Evolutionary conservation across 2,113 vertebrate genomes (phyloP).

Genomic region (Falco punctatus): DNA sequence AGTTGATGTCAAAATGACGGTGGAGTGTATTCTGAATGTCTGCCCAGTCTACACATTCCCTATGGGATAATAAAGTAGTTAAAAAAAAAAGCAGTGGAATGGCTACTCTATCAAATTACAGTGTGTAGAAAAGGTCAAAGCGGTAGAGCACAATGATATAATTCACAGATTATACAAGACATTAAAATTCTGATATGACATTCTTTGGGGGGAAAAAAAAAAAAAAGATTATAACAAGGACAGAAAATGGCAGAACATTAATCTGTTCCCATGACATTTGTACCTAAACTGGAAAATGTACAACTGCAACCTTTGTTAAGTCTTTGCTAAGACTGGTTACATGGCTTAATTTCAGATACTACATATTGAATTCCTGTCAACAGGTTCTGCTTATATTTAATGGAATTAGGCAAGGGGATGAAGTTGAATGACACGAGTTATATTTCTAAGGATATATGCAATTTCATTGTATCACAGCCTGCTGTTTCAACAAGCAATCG

Average conservation of each 20-base stretch:
- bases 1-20: slow-evolving; percentile 11
- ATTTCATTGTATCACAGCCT: background rate
- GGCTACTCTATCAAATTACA: slow-evolving; percentile 73
- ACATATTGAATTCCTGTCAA: background rate
- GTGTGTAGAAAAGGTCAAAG: slow-evolving; percentile 75
- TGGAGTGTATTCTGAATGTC: slow-evolving; percentile 52
- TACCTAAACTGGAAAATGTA: slow-evolving; percentile 44
- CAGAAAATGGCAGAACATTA: slow-evolving; percentile 52
- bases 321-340: background rate
- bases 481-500: background rate
- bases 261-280: slow-evolving; percentile 50
- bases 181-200: slow-evolving; percentile 71
- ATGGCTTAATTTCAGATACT: slow-evolving; percentile 12
- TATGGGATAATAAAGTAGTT: slow-evolving; percentile 65
- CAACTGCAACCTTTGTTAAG: slow-evolving; percentile 24
- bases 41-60: slow-evolving; percentile 51
- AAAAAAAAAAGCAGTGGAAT: slow-evolving; percentile 51
- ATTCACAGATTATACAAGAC: slow-evolving; percentile 73
- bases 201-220: slow-evolving; percentile 17
- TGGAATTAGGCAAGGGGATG: background rate
- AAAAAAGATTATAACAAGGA: slow-evolving; percentile 67
- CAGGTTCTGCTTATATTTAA: background rate
- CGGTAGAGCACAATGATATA: slow-evolving; percentile 68
- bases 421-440: background rate
- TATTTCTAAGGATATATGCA: background rate